Evolutionary conservation across 2,888 invertebrate genomes (phyloP).

Genomic region (Scaptomyza polygonia): DNA sequence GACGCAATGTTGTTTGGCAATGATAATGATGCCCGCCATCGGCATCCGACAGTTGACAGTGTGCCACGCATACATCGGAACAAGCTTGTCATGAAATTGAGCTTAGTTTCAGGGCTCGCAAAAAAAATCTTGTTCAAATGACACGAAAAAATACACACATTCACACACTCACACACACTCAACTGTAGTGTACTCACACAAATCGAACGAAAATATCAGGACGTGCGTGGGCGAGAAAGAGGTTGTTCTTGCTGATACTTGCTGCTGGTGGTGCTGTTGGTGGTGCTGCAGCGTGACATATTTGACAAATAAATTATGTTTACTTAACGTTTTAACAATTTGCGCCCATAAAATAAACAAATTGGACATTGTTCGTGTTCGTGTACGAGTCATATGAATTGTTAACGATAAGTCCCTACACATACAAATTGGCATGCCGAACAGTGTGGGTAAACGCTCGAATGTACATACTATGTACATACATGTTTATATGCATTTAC

Average conservation of each 20-base stretch:
- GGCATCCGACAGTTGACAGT: constrained; percentile 19
- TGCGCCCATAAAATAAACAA: constrained; percentile 49
- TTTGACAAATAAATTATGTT: constrained; percentile 54
- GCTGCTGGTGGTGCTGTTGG: neutral
- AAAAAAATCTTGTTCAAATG: neutral
- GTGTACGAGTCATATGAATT: constrained; percentile 29
- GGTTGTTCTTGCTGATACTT: neutral
- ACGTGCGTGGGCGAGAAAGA: neutral
- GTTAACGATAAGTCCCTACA: constrained; percentile 32
- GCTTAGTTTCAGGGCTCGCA: constrained; percentile 8
- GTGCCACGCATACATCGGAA: constrained; percentile 17
- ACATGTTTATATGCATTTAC: neutral
- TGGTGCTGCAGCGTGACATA: constrained; percentile 20
- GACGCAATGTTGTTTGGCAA: constrained; percentile 55
- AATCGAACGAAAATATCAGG: constrained; percentile 10
- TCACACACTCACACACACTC: neutral
- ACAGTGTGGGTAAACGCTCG: constrained; percentile 2
- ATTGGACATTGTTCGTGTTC: constrained; percentile 34
- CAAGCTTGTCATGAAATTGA: constrained; percentile 22
- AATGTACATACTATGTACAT: neutral
- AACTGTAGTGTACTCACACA: neutral
- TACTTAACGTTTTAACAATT: constrained; percentile 54
- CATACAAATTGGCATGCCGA: constrained; percentile 10
- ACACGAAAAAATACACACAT: neutral
- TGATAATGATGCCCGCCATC: constrained; percentile 56